Base-by-base conservation (phyloP, 2,888 invertebrate species). In the Hermodice carunculata region DNA sequence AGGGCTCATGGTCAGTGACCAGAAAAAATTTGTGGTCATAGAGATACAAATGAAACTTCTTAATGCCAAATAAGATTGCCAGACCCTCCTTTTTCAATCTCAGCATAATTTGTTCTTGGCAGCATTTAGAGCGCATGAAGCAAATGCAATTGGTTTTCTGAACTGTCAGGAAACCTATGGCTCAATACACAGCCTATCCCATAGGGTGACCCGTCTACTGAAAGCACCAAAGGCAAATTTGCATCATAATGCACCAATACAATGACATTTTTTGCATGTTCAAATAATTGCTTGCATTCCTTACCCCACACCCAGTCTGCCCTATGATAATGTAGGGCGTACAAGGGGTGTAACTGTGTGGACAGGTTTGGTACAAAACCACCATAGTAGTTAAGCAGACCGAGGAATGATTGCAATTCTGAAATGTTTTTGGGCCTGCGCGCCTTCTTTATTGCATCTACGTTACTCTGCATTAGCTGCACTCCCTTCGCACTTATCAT, bases 21-120 rank as follows among this genome's bases (percentile, higher is more conserved):
- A 87, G 69, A 1, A 81, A 82, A 69, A 88, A 88, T n/a, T 77
- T 71, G 17, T 80, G 71, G 2, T 86, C 87, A 65, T 74, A 83
- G 0, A 87, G 48, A 68, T 83, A 87, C 28, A 82, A 74, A 56
- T 85, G 81, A 73, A 86, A 87, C 70, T 81, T 81, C 29, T 78
- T 75, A 1, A 86, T 77, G 0, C 82, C 85, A 65, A 78, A 87
- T 17, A 86, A 76, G 4, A 86, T 67, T 17, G 80, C 71, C 31
- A 84, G 71, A 32, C 85, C 82, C 74, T n/a, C 83, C 85, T 69
- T 81, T 79, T 54, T 86, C 82, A 17, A 84, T 68, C 69, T 84
- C 81, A 22, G 79, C 77, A 70, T 85, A 85, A 24, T 77, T 75
- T 44, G n/a, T 72, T 66, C 73, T 85, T 81, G 73, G 78, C 82